Base-by-base conservation (phyloP, 2,797 vertebrate genomes). In the Acanthis flammea region DNA sequence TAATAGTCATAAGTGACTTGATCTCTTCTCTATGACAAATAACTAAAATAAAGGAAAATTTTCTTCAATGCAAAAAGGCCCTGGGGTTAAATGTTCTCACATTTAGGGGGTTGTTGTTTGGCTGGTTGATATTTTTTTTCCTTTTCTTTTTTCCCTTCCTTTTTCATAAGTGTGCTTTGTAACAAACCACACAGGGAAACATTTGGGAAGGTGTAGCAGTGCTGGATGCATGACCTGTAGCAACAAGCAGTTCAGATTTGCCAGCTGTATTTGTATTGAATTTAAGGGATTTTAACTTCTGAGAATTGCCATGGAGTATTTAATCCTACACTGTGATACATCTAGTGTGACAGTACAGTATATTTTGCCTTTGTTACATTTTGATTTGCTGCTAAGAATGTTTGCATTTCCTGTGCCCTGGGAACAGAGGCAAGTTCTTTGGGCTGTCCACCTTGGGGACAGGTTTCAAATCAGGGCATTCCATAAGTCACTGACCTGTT, bases 1-100 rank as follows among this genome's bases (percentile, higher is more conserved):
- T 97, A 90, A 67, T 54, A 77, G 58, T 77, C 88, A 94, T 90
- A 82, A 95, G 96, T 93, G 90, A 90, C 94, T 94, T 70, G 78
- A 80, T 72, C 83, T 85, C 96, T 88, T 94, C 90, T 90, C 93
- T 90, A 14, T 90, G 86, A 96, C 81, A 86, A 91, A 74, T 87
- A 73, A 80, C 75, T 71, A 63, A 85, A 66, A 70, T 35, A 60
- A 94, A 91, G 83, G 79, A 75, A 86, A 84, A 48, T 72, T 63
- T 47, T 85, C 66, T 90, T 61, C 27, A 23, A 21, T 70, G 63
- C 55, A 63, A 54, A 71, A 92, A 90, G 62, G 76, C 70, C 83
- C 89, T 66, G 86, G 79, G 86, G 77, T 92, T 90, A 91, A 91
- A 90, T 81, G 86, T 90, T 90, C 58, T 93, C 37, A 28, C 39